Evolutionary conservation across 2,888 invertebrate genomes (phyloP).

Genomic region (Eupithecia subfuscata): DNA sequence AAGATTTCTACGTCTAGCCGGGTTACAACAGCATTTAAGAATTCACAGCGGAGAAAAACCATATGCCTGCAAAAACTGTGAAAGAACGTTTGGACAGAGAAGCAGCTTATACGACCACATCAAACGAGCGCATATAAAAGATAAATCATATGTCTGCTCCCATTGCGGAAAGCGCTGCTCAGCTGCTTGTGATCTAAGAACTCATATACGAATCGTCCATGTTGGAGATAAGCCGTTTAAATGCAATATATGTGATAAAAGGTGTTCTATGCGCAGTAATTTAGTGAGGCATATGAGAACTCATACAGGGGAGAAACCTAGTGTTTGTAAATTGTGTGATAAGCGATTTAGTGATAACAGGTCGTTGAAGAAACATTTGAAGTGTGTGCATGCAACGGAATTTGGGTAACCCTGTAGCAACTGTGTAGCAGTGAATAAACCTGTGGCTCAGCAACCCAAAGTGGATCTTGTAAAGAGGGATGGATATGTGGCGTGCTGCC

Average conservation of each 20-base stretch:
- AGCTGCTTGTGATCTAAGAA: slow-evolving; percentile 6
- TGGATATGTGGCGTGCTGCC: too few species aligned
- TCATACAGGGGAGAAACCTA: slow-evolving; percentile 7
- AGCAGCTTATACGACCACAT: slow-evolving; percentile 8
- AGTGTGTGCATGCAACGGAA: background rate
- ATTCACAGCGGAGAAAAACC: background rate
- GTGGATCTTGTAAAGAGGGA: too few species aligned
- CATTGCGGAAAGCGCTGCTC: slow-evolving; percentile 4
- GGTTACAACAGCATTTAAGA: background rate
- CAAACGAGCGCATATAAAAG: slow-evolving; percentile 12
- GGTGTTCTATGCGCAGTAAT: slow-evolving; percentile 18
- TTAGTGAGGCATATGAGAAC: slow-evolving; percentile 13
- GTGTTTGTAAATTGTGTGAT: slow-evolving; percentile 5
- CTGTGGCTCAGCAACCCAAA: too few species aligned
- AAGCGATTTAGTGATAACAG: slow-evolving; percentile 2
- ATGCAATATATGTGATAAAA: slow-evolving; percentile 7
- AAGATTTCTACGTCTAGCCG: background rate
- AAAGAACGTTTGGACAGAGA: background rate
- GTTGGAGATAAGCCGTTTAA: slow-evolving; percentile 9
- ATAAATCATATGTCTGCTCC: background rate
- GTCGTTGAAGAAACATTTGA: background rate
- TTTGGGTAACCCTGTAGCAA: background rate
- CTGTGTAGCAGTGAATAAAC: too few species aligned
- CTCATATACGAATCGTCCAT: slow-evolving; percentile 9
- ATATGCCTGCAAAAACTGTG: slow-evolving; percentile 4